Evolutionary conservation across 2,797 vertebrate species (phyloP), one percentile per base, ranked within the genome.

Genomic region (Dipus sagitta): DNA sequence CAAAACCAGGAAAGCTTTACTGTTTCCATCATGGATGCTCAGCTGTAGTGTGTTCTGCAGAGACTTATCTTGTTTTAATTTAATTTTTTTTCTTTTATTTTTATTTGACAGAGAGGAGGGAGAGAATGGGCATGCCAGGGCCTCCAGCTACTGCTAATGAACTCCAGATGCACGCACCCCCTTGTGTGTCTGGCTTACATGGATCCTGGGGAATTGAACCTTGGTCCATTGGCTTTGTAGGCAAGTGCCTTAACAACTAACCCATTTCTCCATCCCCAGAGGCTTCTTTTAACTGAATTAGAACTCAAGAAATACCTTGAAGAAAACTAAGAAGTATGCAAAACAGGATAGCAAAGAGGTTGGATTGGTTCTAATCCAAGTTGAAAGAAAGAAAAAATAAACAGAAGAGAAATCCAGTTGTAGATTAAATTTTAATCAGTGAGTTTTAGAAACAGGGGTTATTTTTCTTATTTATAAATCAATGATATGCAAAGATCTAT

Each of bases 391-490:
- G 68, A 26, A 3, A 82, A 86, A 58, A 23, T 7, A 75, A 76
- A 20, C 47, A 8, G 47, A 47, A 58, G 54, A 58, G 54, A 58
- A 58, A 58, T 3, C 54, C 54, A 38, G 2, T 18, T 89, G 77
- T 84, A 79, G 60, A 28, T 17, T 78, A 20, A 82, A 58, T 90
- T 92, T 88, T 88, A 90, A 83, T 67, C 62, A 23, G 23, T 58
- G 42, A 42, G n/a, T 78, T 94, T 78, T 9, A 87, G 60, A 70
- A 67, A 64, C 0, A 12, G 68, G 10, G 18, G 6, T 47, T 87
- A 54, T 90, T 79, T 72, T 52, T 52, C 62, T 92, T 78, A 83
- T 93, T 81, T 90, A 26, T 67, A 67, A 62, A 85, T 15, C 47
- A 83, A 88, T 79, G 23, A 32, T 82, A 52, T 67, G 68, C 13